These are phyloP conservation scores for Stenolophus ochropezus DNA, from an alignment of 2,888 invertebrate species.

Conservation along the genomic window DNA sequence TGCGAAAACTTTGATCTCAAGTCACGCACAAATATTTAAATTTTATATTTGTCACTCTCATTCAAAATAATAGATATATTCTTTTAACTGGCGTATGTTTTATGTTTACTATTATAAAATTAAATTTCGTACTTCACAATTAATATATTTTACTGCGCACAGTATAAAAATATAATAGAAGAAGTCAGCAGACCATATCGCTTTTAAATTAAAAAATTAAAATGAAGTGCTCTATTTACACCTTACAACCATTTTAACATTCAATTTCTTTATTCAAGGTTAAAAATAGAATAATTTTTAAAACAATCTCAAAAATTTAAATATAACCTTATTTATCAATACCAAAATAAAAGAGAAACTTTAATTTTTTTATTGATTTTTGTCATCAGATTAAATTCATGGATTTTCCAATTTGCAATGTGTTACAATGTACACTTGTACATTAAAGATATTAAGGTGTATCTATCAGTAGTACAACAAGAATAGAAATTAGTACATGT, in stretches of 20 bases:
- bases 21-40: too few relatives aligned
- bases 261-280: not conserved
- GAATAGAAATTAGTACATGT: slow-evolving; percentile 33
- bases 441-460: slow-evolving; percentile 8
- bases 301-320: not conserved
- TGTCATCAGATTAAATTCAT: not conserved
- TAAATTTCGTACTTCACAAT: not conserved
- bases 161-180: not conserved
- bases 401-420: too few relatives aligned
- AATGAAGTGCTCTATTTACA: not conserved
- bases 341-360: too few relatives aligned
- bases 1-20: too few relatives aligned
- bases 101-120: too few relatives aligned
- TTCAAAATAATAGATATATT: too few relatives aligned
- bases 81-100: too few relatives aligned
- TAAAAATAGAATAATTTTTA: not conserved
- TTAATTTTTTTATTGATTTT: too few relatives aligned
- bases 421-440: too few relatives aligned
- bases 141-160: not conserved
- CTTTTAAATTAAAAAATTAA: not conserved
- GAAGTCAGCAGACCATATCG: not conserved
- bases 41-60: too few relatives aligned
- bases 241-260: not conserved
- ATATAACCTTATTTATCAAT: too few relatives aligned
- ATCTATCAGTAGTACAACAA: slow-evolving; percentile 8